Evolutionary conservation across 2,113 vertebrate species (phyloP).

Genomic region (Catagonus wagneri): DNA sequence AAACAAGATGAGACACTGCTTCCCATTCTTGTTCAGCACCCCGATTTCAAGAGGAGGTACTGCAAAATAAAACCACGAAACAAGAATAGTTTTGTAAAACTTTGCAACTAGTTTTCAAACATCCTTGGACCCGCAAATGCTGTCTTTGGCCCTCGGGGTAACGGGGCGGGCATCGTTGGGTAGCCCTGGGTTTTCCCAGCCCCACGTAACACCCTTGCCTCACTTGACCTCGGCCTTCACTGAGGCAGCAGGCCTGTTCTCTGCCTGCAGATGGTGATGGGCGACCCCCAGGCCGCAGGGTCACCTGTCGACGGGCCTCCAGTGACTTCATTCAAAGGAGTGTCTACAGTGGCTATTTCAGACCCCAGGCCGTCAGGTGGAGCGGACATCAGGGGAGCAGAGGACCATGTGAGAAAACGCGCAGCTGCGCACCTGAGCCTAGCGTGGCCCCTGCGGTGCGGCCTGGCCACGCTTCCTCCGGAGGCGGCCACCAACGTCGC

Average conservation of each 20-base stretch:
- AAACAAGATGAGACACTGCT: background rate
- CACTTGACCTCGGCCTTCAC: rapidly evolving
- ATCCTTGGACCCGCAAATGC: rapidly evolving
- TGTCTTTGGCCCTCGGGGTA: rapidly evolving
- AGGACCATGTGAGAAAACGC: background rate
- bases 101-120: background rate
- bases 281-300: rapidly evolving
- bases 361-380: rapidly evolving
- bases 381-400: background rate
- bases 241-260: rapidly evolving
- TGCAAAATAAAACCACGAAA: background rate
- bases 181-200: rapidly evolving
- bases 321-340: too few species aligned
- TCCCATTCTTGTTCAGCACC: background rate
- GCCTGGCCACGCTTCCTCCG: background rate
- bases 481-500: background rate
- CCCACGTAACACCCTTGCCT: rapidly evolving
- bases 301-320: background rate
- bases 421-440: rapidly evolving
- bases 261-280: background rate
- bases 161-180: rapidly evolving
- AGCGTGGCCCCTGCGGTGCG: rapidly evolving
- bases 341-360: too few species aligned
- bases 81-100: background rate
- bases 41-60: background rate